Evolutionary conservation across 2,888 invertebrate species (phyloP), one percentile per base, ranked within the genome.

Genomic region (Sinodicranocentrus sp.): DNA sequence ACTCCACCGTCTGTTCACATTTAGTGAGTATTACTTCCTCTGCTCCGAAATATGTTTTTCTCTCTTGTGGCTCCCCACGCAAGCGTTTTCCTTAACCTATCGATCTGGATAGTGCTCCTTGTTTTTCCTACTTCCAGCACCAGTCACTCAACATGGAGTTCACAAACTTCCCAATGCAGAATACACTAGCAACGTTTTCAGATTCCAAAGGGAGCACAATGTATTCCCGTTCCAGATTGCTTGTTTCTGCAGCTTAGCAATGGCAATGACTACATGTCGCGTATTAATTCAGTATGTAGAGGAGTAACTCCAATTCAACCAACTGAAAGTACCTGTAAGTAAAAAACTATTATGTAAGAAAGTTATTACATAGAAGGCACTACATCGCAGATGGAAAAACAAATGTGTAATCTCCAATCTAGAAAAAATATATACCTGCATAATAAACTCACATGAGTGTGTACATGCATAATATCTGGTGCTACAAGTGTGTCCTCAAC

Each of bases 1-100:
- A n/a, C n/a, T n/a, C n/a, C n/a, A n/a, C n/a, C n/a, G n/a, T n/a
- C 52, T 17, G 17, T 52, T 19, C 52, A n/a, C 19, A 17, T 19
- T 17, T 1, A 2, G 19, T 52, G 19, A 1, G 52, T n/a, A n/a
- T n/a, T n/a, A 39, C 39, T 5, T 10, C 48, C 48, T 48, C 48
- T 48, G 25, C 25, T 23, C 57, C 23, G 25, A 48, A 39, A 48
- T 54, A 21, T 57, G 13, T 23, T 23, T 57, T 57, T 17, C 5
- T 52, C 17, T n/a, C n/a, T 23, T 57, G 21, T 8, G 61, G 26
- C 3, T 28, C 28, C 10, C 57, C 25, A 28, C 61, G 77, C 77
- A 77, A 77, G 77, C 68, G 68, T 67, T 77, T 59, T 44, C 19
- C 59, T 59, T 21, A 59, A 57, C 15, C 57, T 68, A 77, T 77